These are phyloP conservation scores for Paraescarpia echinospica DNA, from an alignment of 1,140 invertebrate genomes.

Conservation along the genomic window DNA sequence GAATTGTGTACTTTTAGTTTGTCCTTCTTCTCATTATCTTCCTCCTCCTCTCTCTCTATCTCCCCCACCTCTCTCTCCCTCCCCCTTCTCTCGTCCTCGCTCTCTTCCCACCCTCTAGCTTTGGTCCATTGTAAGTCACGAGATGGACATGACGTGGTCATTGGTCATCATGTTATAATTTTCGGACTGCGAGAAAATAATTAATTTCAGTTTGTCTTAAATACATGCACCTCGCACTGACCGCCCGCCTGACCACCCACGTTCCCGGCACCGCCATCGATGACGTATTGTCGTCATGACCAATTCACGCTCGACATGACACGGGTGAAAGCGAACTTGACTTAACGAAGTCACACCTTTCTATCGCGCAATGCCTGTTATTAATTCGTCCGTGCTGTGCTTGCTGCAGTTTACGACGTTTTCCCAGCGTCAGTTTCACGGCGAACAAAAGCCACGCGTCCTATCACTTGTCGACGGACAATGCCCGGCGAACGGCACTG, in stretches of 20 bases:
- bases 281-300: neutral
- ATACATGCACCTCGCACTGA: neutral
- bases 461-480: neutral
- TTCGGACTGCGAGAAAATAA: too few relatives aligned
- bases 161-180: too few relatives aligned
- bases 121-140: too few relatives aligned
- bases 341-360: neutral
- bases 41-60: too few relatives aligned
- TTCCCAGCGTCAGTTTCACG: neutral
- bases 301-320: neutral
- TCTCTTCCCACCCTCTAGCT: too few relatives aligned
- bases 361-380: neutral
- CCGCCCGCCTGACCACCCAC: neutral
- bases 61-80: too few relatives aligned
- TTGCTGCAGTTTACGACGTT: neutral
- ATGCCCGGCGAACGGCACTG: neutral
- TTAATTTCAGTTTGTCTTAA: too few relatives aligned
- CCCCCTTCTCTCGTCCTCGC: too few relatives aligned
- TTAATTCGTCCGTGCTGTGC: neutral
- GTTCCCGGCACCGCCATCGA: neutral
- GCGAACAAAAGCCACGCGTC: neutral
- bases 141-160: too few relatives aligned
- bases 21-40: too few relatives aligned
- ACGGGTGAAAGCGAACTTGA: neutral
- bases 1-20: too few relatives aligned